phyloP scores from a whole-genome alignment of 1,140 invertebrate species.

The Trachelipus rathkii region DNA sequence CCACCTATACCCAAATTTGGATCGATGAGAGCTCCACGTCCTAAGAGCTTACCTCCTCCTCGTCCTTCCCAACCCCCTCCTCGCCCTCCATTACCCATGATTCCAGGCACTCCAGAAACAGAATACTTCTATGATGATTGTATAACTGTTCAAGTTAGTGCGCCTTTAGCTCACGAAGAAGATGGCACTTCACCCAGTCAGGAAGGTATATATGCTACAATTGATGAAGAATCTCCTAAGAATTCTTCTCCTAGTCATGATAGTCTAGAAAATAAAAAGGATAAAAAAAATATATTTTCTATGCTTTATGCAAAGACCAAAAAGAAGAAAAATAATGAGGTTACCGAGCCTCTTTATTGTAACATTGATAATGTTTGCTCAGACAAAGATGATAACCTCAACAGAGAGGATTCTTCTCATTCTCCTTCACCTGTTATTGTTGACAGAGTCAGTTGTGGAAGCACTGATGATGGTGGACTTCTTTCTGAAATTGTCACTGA shows the following conservation, averaged over 20 bases:
- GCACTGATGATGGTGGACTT: constrained; percentile 43
- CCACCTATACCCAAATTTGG: constrained; percentile 45
- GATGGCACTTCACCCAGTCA: constrained; percentile 33
- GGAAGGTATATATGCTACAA: constrained; percentile 44
- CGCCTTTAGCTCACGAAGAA: constrained; percentile 32
- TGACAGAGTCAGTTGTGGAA: constrained; percentile 40
- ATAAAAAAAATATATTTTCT: constrained; percentile 43
- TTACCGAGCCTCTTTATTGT: constrained; percentile 36
- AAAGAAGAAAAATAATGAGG: constrained; percentile 38
- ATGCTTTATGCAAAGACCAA: constrained; percentile 43
- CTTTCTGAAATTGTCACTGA: constrained; percentile 45
- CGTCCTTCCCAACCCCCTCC: constrained; percentile 43
- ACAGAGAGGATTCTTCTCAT: constrained; percentile 29
- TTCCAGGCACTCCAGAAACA: constrained; percentile 41
- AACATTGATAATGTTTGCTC: constrained; percentile 20
- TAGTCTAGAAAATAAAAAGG: constrained; percentile 20
- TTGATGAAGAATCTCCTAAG: constrained; percentile 42
- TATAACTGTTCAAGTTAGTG: constrained; percentile 36
- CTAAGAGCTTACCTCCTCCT: constrained; percentile 43
- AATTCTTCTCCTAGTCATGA: constrained; percentile 24
- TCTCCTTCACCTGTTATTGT: constrained; percentile 23
- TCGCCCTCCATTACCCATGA: constrained; percentile 40
- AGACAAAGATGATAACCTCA: constrained; percentile 22
- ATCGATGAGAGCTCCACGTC: constrained; percentile 42
- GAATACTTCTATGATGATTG: constrained; percentile 44